phyloP scores from a whole-genome alignment of 2,113 vertebrate species.

The Nannospalax galili region DNA sequence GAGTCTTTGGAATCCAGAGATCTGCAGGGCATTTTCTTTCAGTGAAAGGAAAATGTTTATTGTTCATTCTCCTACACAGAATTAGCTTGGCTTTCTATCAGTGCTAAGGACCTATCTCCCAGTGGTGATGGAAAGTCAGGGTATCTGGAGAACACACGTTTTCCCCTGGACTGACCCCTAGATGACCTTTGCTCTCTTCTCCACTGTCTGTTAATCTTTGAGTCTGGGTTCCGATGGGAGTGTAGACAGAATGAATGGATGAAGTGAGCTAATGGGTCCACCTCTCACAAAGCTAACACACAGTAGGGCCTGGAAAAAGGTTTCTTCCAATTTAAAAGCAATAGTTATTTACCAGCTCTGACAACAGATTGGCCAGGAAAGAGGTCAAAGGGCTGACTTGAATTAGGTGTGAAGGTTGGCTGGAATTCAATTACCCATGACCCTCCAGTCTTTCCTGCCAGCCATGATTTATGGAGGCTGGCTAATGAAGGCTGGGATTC shows the following conservation, averaged over 20 bases:
- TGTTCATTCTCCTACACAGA: background rate
- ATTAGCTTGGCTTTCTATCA: background rate
- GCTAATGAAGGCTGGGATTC: constrained; percentile 49
- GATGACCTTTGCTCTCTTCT: constrained; percentile 58
- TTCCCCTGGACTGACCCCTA: constrained; percentile 29
- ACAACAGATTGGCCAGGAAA: constrained; percentile 58
- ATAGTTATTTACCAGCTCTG: constrained; percentile 60
- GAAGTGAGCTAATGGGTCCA: background rate
- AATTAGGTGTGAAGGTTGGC: constrained; percentile 78
- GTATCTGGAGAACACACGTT: constrained; percentile 35
- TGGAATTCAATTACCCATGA: constrained; percentile 80
- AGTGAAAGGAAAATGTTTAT: background rate
- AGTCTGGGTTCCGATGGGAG: background rate
- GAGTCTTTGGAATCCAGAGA: background rate
- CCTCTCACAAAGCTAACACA: background rate
- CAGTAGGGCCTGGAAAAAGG: constrained; percentile 57
- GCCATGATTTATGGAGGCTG: constrained; percentile 69
- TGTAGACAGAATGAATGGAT: constrained; percentile 55
- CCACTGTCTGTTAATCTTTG: constrained; percentile 35
- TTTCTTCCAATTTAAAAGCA: constrained; percentile 61
- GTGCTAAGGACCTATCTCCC: constrained; percentile 43
- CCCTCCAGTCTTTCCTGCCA: constrained; percentile 75
- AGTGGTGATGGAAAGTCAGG: constrained; percentile 44
- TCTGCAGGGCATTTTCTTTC: background rate
- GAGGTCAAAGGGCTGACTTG: constrained; percentile 73